Percentiles rank a stretch among this genome's conserved stretches.
phyloP scores from a whole-genome alignment of 2,888 invertebrate genomes.

The Camptogramma bilineatum region DNA sequence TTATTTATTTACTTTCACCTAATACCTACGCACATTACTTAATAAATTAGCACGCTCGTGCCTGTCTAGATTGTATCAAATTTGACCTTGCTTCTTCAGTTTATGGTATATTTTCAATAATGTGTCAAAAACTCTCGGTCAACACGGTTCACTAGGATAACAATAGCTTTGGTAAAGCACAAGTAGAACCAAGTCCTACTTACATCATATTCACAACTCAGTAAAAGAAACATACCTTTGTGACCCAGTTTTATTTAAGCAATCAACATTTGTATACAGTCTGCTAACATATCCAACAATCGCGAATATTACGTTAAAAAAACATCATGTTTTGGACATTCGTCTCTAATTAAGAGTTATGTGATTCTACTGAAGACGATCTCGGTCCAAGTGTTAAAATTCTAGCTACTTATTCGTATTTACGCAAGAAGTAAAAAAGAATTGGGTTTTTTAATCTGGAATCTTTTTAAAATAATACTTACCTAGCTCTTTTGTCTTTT shows the following conservation, averaged over 20 bases:
- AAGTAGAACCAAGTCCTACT: neutral
- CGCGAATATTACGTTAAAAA: slow-evolving; percentile 24
- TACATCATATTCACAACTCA: neutral
- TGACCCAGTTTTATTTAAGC: slow-evolving; percentile 8
- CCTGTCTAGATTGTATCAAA: slow-evolving; percentile 9
- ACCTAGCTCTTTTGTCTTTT: no score
- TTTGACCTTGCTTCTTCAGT: slow-evolving; percentile 27
- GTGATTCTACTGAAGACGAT: slow-evolving; percentile 25
- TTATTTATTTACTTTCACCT: slow-evolving; percentile 33
- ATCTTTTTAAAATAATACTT: no score
- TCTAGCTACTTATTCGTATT: neutral
- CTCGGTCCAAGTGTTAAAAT: slow-evolving; percentile 38
- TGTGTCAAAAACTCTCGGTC: neutral
- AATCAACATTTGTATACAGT: neutral
- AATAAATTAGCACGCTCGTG: slow-evolving; percentile 12
- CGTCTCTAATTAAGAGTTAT: slow-evolving; percentile 46
- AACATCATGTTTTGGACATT: slow-evolving; percentile 33
- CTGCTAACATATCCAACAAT: neutral
- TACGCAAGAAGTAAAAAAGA: no score
- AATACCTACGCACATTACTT: slow-evolving; percentile 15
- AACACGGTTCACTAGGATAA: neutral
- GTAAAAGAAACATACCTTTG: neutral
- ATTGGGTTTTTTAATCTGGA: no score
- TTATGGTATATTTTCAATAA: neutral
- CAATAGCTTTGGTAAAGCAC: neutral